Evolutionary conservation across 2,797 vertebrate genomes (phyloP).

Genomic region (Ptychobarbus kaznakovi): DNA sequence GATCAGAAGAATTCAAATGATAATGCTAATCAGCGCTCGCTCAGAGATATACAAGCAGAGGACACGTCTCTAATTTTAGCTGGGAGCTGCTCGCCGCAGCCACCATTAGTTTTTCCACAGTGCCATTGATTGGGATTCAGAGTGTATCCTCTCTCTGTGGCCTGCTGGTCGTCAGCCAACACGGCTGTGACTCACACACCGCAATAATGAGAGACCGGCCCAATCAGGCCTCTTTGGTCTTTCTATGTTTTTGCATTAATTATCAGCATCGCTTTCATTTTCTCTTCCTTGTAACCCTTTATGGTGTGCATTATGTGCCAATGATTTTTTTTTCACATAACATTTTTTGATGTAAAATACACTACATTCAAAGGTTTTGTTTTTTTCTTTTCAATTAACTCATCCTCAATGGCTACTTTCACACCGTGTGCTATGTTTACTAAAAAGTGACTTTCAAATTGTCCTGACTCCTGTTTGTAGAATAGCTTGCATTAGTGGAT

Average conservation of each 20-base stretch:
- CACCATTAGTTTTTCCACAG: constrained; percentile 80
- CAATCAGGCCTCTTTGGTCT: not conserved
- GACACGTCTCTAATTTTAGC: constrained; percentile 51
- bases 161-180: constrained; percentile 46
- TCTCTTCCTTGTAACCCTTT: not conserved
- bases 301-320: not conserved
- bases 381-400: not conserved
- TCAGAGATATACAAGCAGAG: constrained; percentile 39
- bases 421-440: not conserved
- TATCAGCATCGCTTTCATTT: not conserved
- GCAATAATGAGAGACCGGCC: not conserved
- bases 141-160: constrained; percentile 39
- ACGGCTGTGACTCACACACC: constrained; percentile 24
- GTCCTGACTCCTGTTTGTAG: not conserved
- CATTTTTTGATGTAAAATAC: not conserved
- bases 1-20: constrained; percentile 20
- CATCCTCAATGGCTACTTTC: not conserved
- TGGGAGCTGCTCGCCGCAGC: constrained; percentile 62
- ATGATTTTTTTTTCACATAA: too few relatives aligned
- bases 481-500: not conserved
- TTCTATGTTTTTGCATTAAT: not conserved
- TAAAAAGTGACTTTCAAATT: not conserved
- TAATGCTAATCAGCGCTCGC: constrained; percentile 42
- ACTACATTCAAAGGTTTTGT: not conserved
- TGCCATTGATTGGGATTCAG: constrained; percentile 70